These are phyloP conservation scores for Hippoglossus stenolepis DNA, from an alignment of 2,113 vertebrate genomes.

Conservation along the genomic window DNA sequence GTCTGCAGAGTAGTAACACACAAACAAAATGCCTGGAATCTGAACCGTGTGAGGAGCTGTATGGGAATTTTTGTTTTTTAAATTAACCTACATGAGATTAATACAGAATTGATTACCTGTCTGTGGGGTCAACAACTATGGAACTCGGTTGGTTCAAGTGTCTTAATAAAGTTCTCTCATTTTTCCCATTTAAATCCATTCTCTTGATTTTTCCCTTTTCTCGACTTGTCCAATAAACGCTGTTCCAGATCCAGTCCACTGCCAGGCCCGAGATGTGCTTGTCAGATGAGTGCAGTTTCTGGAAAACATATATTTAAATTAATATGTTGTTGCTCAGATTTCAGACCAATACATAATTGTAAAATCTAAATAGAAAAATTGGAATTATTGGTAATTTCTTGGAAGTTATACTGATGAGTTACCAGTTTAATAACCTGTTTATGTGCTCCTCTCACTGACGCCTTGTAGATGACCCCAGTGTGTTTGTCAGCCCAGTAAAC, in stretches of 20 bases:
- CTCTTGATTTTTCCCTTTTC: conserved; percentile 87
- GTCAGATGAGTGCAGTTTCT: conserved; percentile 87
- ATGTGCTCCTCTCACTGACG: conserved; percentile 83
- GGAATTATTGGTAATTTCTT: too few relatives aligned
- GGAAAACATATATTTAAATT: conserved; percentile 49
- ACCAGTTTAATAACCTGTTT: conserved; percentile 84
- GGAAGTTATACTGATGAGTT: too few relatives aligned
- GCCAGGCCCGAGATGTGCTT: conserved; percentile 90
- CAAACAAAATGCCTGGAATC: conserved; percentile 27
- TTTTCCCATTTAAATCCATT: conserved; percentile 86
- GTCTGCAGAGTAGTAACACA: conserved; percentile 26
- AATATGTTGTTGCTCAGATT: neutral
- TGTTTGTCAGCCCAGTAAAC: conserved; percentile 91
- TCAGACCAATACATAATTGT: too few relatives aligned
- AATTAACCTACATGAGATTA: accelerated
- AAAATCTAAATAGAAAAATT: too few relatives aligned
- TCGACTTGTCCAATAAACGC: conserved; percentile 87
- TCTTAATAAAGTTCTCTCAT: conserved; percentile 82
- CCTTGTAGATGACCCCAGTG: conserved; percentile 85
- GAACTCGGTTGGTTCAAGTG: conserved; percentile 82
- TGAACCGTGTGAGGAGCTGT: neutral
- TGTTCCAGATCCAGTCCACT: conserved; percentile 90
- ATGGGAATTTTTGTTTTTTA: neutral
- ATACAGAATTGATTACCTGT: conserved; percentile 84
- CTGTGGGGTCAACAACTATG: conserved; percentile 85